phyloP scores from a whole-genome alignment of 2,888 invertebrate genomes.

The Zaprionus obscuricornis region DNA sequence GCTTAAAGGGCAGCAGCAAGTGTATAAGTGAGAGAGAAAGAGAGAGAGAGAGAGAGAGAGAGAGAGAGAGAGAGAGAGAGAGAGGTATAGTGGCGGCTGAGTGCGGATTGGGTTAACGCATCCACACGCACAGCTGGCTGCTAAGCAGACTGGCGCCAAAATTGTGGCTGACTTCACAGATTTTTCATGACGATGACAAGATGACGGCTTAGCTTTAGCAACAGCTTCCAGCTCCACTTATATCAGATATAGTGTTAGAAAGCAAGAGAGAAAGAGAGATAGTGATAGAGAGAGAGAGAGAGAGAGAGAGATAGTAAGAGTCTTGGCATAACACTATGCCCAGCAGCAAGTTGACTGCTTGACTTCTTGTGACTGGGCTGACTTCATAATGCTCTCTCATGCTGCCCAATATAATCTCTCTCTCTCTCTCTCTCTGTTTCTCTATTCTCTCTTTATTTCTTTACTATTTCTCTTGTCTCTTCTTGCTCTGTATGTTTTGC shows the following conservation, averaged over 20 bases:
- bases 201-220: slow-evolving; percentile 62
- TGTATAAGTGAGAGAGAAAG: neutral
- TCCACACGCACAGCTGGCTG: slow-evolving; percentile 77
- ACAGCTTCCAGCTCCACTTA: too few relatives aligned
- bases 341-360: too few relatives aligned
- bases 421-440: too few relatives aligned
- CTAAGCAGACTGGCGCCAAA: slow-evolving; percentile 81
- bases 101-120: slow-evolving; percentile 52
- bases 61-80: neutral
- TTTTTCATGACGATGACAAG: slow-evolving; percentile 73
- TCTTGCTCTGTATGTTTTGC: too few relatives aligned
- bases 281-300: slow-evolving; percentile 2
- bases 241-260: slow-evolving; percentile 38
- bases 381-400: too few relatives aligned
- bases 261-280: slow-evolving; percentile 21
- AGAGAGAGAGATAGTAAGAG: too few relatives aligned
- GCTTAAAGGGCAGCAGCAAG: neutral
- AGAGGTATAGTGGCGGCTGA: neutral
- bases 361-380: too few relatives aligned
- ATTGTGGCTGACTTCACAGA: slow-evolving; percentile 81
- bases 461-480: too few relatives aligned
- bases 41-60: neutral
- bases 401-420: too few relatives aligned
- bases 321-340: too few relatives aligned
- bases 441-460: too few relatives aligned